Conservation (phyloP, 64 coral and sea anemone species). For the Porites australiensis region DNA sequence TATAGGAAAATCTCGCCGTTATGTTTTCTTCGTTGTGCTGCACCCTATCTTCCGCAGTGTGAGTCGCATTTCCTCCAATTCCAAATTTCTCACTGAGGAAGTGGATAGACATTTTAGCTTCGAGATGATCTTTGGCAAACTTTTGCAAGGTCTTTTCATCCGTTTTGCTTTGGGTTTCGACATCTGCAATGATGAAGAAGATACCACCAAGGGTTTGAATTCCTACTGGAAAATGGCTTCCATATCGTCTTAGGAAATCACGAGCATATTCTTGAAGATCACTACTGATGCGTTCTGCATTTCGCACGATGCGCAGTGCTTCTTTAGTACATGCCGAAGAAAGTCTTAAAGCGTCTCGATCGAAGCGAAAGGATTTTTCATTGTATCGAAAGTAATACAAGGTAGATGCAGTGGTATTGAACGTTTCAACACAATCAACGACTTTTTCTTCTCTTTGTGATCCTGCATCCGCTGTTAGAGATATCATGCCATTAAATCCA, state of each 20-base stretch:
- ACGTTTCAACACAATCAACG: neutral
- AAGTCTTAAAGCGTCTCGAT: neutral
- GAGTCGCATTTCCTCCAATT: neutral
- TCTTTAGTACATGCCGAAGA: neutral
- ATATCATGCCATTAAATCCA: slow-evolving; percentile 10
- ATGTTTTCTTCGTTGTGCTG: too few relatives aligned
- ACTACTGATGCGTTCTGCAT: neutral
- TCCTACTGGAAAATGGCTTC: slow-evolving; percentile 43
- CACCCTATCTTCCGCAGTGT: neutral
- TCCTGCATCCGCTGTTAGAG: neutral
- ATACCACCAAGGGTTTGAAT: slow-evolving; percentile 34
- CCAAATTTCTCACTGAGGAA: neutral
- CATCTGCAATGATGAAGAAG: slow-evolving; percentile 20
- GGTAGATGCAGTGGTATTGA: neutral
- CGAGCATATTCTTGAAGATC: neutral
- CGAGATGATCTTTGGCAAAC: neutral
- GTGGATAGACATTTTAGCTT: too few relatives aligned
- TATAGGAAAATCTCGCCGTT: neutral
- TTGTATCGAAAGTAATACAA: slow-evolving; percentile 7
- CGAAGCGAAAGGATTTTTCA: slow-evolving; percentile 23
- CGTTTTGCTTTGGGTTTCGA: neutral
- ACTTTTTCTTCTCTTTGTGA: neutral
- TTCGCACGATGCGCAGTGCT: neutral
- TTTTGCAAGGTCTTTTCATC: neutral
- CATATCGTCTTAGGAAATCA: slow-evolving; percentile 33